Conservation (phyloP, 2,888 invertebrate species). For the Taphrorychus bicolor region DNA sequence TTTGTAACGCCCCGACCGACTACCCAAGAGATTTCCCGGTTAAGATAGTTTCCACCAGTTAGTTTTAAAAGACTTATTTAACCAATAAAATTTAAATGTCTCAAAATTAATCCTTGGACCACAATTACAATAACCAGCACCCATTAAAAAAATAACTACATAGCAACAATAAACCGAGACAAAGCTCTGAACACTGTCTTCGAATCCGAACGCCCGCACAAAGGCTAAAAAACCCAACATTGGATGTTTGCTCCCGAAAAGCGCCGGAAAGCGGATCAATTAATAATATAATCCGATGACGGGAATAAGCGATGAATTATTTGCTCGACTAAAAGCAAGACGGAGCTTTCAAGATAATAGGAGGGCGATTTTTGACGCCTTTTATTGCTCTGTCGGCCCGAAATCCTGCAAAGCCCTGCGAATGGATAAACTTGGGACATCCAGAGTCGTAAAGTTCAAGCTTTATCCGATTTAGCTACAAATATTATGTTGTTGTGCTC, state of each 20-base stretch:
- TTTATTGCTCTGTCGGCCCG: constrained; percentile 28
- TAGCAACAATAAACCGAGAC: no score
- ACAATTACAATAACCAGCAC: no score
- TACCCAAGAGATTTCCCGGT: no score
- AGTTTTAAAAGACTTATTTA: no score
- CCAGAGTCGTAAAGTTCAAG: constrained; percentile 21
- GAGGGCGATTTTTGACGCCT: constrained; percentile 37
- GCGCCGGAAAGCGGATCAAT: constrained; percentile 37
- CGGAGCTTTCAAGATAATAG: constrained; percentile 42
- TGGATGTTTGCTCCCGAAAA: constrained; percentile 18
- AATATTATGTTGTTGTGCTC: constrained; percentile 12
- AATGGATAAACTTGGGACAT: constrained; percentile 25
- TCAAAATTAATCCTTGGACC: no score
- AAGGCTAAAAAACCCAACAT: constrained; percentile 12
- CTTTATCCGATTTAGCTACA: constrained; percentile 25
- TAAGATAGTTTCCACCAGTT: no score
- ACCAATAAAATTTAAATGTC: no score
- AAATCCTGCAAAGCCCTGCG: constrained; percentile 10
- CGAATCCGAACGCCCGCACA: no score
- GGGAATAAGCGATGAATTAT: constrained; percentile 40
- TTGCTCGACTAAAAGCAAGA: constrained; percentile 40
- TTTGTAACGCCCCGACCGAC: no score
- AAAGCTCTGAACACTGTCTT: no score
- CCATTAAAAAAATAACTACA: no score
- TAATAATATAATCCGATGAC: constrained; percentile 41